Conservation (phyloP, 2,888 invertebrate species). For the Halictus quadricinctus region DNA sequence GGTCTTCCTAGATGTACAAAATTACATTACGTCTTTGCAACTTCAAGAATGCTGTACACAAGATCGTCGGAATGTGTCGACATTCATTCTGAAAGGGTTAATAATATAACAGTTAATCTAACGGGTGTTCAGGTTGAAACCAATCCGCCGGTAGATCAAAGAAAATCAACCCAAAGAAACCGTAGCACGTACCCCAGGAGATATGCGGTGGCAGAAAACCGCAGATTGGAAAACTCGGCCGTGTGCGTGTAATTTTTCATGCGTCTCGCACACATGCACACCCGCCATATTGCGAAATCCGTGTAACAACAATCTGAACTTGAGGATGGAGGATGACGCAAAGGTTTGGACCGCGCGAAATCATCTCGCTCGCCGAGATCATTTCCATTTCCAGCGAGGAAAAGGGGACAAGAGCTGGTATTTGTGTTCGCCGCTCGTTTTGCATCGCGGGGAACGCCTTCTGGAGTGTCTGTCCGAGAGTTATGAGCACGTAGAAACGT, state of each 20-base stretch:
- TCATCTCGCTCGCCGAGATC: not conserved
- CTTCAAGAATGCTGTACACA: too few species aligned
- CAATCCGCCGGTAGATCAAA: not conserved
- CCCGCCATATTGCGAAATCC: not conserved
- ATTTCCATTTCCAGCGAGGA: conserved; percentile 33
- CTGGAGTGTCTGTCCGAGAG: not conserved
- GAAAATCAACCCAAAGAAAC: not conserved
- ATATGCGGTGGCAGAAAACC: not conserved
- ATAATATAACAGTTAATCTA: not conserved
- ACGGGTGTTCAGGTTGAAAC: not conserved
- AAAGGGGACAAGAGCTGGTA: conserved; percentile 1
- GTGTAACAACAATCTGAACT: conserved; percentile 12
- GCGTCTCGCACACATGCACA: not conserved
- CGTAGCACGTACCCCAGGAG: not conserved
- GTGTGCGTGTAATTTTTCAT: not conserved
- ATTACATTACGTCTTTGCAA: too few species aligned
- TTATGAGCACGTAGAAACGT: not conserved
- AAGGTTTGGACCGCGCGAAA: not conserved
- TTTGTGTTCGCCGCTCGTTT: not conserved
- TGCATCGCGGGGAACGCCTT: conserved; percentile 22
- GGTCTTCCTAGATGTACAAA: not conserved
- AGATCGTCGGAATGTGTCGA: not conserved
- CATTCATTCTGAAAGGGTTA: not conserved
- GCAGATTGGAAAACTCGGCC: not conserved
- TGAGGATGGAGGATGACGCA: not conserved